Percentiles rank a stretch among this genome's conserved stretches.
These are phyloP conservation scores for Dascillus cervinus DNA, from an alignment of 2,888 invertebrate species.

Conservation along the genomic window DNA sequence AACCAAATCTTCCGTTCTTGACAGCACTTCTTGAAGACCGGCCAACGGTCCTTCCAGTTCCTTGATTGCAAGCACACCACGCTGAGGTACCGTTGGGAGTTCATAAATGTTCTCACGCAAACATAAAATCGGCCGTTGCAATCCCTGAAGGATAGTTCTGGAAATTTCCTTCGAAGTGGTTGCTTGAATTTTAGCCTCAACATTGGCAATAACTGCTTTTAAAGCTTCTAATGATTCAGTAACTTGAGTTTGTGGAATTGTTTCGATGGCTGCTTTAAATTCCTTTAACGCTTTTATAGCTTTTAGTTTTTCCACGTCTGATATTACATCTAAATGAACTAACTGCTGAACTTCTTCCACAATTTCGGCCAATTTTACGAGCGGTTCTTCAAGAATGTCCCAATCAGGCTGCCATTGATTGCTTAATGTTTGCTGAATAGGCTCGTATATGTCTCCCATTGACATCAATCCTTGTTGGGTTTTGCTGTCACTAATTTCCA, in stretches of 20 bases:
- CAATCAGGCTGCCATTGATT: too few species aligned
- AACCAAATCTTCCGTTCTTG: slow-evolving; percentile 5
- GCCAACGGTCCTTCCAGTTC: slow-evolving; percentile 2
- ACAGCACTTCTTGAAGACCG: background rate
- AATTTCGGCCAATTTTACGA: too few species aligned
- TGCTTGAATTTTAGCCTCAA: slow-evolving; percentile 1
- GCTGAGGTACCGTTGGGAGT: background rate
- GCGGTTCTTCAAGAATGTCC: too few species aligned
- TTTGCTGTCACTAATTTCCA: too few species aligned
- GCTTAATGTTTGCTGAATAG: too few species aligned
- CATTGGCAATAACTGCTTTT: slow-evolving; percentile 1
- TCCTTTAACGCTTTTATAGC: background rate
- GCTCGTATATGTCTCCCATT: too few species aligned
- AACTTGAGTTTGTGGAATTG: slow-evolving; percentile 4
- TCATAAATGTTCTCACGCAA: too few species aligned
- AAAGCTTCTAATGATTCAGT: slow-evolving; percentile 9
- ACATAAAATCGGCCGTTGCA: too few species aligned
- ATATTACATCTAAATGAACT: background rate
- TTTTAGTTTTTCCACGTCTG: background rate
- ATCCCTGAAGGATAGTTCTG: too few species aligned
- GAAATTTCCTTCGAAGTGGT: too few species aligned
- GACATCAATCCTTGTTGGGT: too few species aligned
- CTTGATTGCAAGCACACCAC: background rate
- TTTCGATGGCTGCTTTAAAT: slow-evolving; percentile 6
- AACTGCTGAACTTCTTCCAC: too few species aligned